Evolutionary conservation across 53 echinoderm and acorn worm genomes (phyloP), one percentile per base, ranked within the genome.

Genomic region (Hippasteria phrygiana): DNA sequence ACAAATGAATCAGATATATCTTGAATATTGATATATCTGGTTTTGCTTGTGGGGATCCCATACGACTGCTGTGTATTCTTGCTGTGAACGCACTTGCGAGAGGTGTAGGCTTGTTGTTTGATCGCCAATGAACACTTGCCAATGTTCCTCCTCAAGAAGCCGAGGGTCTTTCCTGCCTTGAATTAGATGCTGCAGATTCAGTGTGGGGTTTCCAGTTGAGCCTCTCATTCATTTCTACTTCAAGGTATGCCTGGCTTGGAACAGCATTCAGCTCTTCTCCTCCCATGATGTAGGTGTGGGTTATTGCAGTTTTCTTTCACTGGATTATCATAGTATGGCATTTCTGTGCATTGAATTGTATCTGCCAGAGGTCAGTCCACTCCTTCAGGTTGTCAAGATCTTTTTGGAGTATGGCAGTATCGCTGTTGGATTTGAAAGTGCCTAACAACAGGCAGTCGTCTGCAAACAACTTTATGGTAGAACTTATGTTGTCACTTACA

Each of bases 141-240:
- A 27, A 47, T 55, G 36, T 55, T 55, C 26, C 35, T 43, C 53
- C 53, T 77, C 26, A 53, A 34, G 31, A 54, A 51, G 24, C 33
- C 53, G 32, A 78, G 18, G 48, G 53, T 38, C 36, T 38, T 78
- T 22, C 78, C 24, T 29, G 54, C n/a, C 24, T 39, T 78, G 9
- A n/a, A n/a, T n/a, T 46, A 20, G 22, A 16, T 77, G 6, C 29
- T 1, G 36, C 10, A 0, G 72, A 34, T 43, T 26, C 13, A 43
- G 76, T 76, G 40, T 88, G 88, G 2, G 75, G 64, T 24, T 88
- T 76, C 88, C 77, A 64, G 38, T 76, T 64, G 0, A 88, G 88
- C 31, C 62, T 14, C 40, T 88, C 64, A 27, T 88, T 62, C 10
- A 77, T 75, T 41, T 77, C 64, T 4, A 77, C 75, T 42, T 64